phyloP scores from a whole-genome alignment of 1,140 invertebrate genomes.

The Glossosoma conforme region DNA sequence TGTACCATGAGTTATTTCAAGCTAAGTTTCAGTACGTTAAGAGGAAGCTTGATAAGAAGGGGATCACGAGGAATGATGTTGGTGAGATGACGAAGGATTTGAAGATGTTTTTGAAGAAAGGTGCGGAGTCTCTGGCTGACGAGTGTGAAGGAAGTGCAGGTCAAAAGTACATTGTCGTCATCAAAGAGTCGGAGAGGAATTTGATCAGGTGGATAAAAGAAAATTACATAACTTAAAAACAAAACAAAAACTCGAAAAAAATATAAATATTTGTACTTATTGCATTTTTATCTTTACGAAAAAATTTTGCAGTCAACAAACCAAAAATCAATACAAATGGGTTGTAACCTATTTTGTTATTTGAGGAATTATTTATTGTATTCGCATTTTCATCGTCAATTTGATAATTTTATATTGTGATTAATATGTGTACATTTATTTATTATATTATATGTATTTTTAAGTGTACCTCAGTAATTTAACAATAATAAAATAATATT shows the following conservation, averaged over 20 bases:
- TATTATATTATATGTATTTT: too few species aligned
- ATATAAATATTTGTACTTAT: too few species aligned
- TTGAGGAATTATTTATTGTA: too few species aligned
- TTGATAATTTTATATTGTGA: too few species aligned
- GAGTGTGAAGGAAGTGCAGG: slow-evolving; percentile 44
- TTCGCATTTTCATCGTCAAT: too few species aligned
- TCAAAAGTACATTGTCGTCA: slow-evolving; percentile 39
- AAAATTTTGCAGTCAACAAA: too few species aligned
- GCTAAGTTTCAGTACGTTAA: slow-evolving; percentile 52
- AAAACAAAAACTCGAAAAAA: neutral
- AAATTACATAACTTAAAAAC: slow-evolving; percentile 1
- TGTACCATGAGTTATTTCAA: slow-evolving; percentile 62
- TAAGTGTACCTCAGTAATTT: too few species aligned
- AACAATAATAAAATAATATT: too few species aligned
- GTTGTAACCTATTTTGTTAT: too few species aligned
- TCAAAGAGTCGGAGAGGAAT: slow-evolving; percentile 39
- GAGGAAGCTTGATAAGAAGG: slow-evolving; percentile 45
- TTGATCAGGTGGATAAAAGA: slow-evolving; percentile 33
- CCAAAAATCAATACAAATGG: too few species aligned
- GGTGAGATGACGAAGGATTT: slow-evolving; percentile 36
- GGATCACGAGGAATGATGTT: slow-evolving; percentile 35
- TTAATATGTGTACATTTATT: too few species aligned
- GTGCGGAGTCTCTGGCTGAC: slow-evolving; percentile 38
- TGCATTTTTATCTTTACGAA: too few species aligned
- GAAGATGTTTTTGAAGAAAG: slow-evolving; percentile 36